Evolutionary conservation across 1,140 invertebrate species (phyloP).

Genomic region (Eufriesea mexicana): DNA sequence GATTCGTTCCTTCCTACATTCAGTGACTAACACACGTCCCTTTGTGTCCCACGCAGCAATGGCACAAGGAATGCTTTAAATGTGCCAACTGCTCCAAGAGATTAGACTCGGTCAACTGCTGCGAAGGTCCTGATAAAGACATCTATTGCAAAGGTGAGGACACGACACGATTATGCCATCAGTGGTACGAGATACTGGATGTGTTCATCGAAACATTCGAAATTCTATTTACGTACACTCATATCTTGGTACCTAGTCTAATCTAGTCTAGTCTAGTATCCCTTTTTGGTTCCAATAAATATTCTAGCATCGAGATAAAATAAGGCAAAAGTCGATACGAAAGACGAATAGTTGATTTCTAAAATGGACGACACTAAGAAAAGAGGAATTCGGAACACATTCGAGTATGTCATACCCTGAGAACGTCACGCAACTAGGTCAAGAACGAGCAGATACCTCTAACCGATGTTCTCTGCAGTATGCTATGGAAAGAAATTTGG

Average conservation of each 20-base stretch:
- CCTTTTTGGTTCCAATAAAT: neutral
- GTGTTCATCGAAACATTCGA: neutral
- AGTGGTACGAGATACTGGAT: slow-evolving; percentile 18
- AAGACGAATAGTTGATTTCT: neutral
- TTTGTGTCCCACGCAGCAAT: slow-evolving; percentile 82
- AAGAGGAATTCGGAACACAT: neutral
- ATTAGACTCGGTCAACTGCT: slow-evolving; percentile 97
- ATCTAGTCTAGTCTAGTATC: neutral
- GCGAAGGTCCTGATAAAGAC: slow-evolving; percentile 97
- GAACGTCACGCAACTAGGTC: slow-evolving; percentile 5
- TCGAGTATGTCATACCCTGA: neutral
- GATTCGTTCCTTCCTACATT: slow-evolving; percentile 49
- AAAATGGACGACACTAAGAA: too few relatives aligned
- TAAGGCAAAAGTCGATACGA: neutral
- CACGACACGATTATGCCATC: neutral
- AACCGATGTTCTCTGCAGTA: slow-evolving; percentile 85
- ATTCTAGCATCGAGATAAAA: neutral
- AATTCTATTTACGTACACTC: too few relatives aligned
- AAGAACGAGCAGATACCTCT: slow-evolving; percentile 66
- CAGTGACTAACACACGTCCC: slow-evolving; percentile 77
- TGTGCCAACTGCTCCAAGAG: slow-evolving; percentile 96
- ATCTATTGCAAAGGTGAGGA: slow-evolving; percentile 98
- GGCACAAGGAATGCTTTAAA: slow-evolving; percentile 98
- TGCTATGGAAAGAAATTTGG: slow-evolving; percentile 97
- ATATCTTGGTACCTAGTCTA: too few relatives aligned